Evolutionary conservation across 2,797 vertebrate species (phyloP).

Genomic region (Philypnodon macrostomus): DNA sequence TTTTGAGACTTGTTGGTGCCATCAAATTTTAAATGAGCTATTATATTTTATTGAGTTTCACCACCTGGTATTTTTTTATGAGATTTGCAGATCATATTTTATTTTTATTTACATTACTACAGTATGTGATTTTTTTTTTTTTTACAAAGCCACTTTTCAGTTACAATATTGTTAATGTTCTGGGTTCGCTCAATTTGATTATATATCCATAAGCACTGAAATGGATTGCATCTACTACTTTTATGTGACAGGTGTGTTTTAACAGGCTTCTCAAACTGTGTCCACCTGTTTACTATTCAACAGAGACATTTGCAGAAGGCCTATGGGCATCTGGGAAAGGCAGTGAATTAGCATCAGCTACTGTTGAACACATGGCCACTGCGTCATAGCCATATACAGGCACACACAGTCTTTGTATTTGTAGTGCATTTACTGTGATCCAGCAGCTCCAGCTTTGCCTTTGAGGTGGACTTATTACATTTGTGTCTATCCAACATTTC

Average conservation of each 20-base stretch:
- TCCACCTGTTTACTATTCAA: conserved; percentile 71
- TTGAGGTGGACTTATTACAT: conserved; percentile 35
- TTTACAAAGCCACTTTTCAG: too few relatives aligned
- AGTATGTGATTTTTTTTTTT: background rate
- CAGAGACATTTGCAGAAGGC: conserved; percentile 56
- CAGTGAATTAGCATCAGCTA: conserved; percentile 52
- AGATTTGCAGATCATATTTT: too few relatives aligned
- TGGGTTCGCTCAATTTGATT: too few relatives aligned
- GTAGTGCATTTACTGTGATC: conserved; percentile 25
- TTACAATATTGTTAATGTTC: too few relatives aligned
- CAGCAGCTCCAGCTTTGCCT: conserved; percentile 33
- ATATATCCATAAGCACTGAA: too few relatives aligned
- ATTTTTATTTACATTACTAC: too few relatives aligned
- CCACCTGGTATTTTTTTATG: too few relatives aligned
- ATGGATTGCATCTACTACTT: background rate
- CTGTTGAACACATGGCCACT: conserved; percentile 57
- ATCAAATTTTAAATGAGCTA: too few relatives aligned
- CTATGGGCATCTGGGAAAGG: conserved; percentile 61
- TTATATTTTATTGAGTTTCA: too few relatives aligned
- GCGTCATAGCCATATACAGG: conserved; percentile 1
- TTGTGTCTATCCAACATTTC: conserved; percentile 35
- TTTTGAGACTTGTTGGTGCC: too few relatives aligned
- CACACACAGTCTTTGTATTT: conserved; percentile 24
- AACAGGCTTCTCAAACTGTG: conserved; percentile 70
- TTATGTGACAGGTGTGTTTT: conserved; percentile 55